Evolutionary conservation across 2,888 invertebrate species (phyloP), one percentile per base, ranked within the genome.

Genomic region (Sarcophaga carnaria): DNA sequence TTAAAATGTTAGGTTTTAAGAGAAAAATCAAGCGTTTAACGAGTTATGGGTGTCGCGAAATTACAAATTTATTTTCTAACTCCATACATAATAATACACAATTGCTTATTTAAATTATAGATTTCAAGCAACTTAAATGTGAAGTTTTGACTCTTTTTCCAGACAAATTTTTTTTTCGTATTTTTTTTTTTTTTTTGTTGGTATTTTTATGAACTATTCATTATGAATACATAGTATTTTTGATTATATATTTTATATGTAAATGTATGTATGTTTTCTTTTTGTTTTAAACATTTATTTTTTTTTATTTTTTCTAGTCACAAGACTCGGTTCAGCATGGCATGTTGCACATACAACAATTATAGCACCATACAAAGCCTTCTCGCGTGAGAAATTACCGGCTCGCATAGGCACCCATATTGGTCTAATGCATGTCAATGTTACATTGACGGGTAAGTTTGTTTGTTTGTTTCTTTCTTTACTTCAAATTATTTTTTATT

Each of bases 381-480:
- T 98, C 94, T 97, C 98, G 89, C 95, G 96, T 89, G 97, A 98
- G 93, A 96, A 97, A 92, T 95, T 99, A 89, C 95, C 96, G 91
- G 99, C 98, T 90, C 96, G 97, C 94, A 95, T 99, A 89, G 98
- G 98, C 60, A 97, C 99, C 84, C 97, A 97, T 93, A 97, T 99
- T 90, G 99, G 99, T 80, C 95, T 99, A 87, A 97, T 96, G 92
- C 97, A 98, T 94, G 97, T 99, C 94, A 99, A 99, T 94, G 97
- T 99, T 91, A 99, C 99, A 78, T 95, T 99, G 90, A 96, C 95
- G 94, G 97, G 98, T 98, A 94, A 95, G 93, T 67, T 71, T 45
- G 12, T 22, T 54, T 79, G 47, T 37, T 37, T 37, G 37, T 37
- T 37, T 37, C 37, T 37, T 37, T 37, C 37, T 37, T 37, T 37